Base-by-base conservation (phyloP, 1,140 invertebrate genomes). In the Hyles euphorbiae region DNA sequence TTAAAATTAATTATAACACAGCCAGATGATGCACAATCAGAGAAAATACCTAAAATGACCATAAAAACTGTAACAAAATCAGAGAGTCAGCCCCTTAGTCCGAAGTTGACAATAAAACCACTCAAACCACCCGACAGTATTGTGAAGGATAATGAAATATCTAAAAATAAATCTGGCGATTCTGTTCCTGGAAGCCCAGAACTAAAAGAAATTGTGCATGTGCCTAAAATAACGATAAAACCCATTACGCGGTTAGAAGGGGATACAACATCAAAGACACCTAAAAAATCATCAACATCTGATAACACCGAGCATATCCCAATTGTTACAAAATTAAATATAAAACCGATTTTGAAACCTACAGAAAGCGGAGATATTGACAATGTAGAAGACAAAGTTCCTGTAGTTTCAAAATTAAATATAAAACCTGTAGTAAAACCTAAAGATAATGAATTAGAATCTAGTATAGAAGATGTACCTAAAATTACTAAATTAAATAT, bases 211-310 rank as follows among this genome's bases (percentile, higher is more conserved):
- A 65, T 56, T 57, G 40, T 60, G 43, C 75, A 83, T 74, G 78
- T 89, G 61, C 87, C 87, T 62, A 90, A 89, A 79, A 83, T 89
- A 53, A 89, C 84, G 11, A 88, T 89, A 58, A 90, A 89, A 70
- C 75, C 81, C 53, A 67, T 89, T 51, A 62, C 69, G 57, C 87
- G 81, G 64, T 53, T 66, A 55, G 81, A 87, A 58, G 33, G 11
- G 60, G 82, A 85, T 56, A 43, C 60, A 36, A 34, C 53, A 53
- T 55, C 53, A 56, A 80, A 81, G 63, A 65, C 70, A 63, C 61
- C 67, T 11, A 82, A 83, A 71, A 76, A 81, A 73, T 60, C 63
- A 33, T 36, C 58, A 56, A 47, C 34, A 53, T 55, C 72, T 81
- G 82, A 88, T 61, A 74, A 65, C 22, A 54, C 71, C 49, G 87